phyloP scores from a whole-genome alignment of 2,113 vertebrate genomes.

The Phyllostomus discolor region DNA sequence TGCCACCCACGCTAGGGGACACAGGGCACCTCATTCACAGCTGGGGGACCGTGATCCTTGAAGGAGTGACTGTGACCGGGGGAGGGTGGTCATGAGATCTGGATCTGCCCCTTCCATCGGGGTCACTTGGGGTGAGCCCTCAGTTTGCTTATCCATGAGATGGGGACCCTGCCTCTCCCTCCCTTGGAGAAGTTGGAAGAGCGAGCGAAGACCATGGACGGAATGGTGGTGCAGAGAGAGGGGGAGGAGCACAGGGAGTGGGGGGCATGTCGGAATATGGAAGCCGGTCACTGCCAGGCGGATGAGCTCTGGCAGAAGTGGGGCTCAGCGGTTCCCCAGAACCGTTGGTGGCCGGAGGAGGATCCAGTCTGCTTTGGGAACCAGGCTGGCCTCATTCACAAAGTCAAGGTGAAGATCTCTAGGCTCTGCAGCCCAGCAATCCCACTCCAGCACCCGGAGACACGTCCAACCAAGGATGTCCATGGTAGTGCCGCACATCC shows the following conservation, averaged over 20 bases:
- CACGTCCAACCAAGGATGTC: neutral
- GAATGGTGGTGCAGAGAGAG: neutral
- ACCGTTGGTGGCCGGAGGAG: too few relatives aligned
- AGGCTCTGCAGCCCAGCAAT: neutral
- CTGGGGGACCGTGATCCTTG: neutral
- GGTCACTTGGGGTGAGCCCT: neutral
- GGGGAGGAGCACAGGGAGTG: fast-evolving
- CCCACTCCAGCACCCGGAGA: too few relatives aligned
- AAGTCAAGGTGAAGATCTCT: neutral
- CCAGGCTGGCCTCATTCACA: neutral
- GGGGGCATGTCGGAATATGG: too few relatives aligned
- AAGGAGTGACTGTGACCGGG: neutral
- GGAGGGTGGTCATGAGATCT: neutral
- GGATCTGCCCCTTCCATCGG: too few relatives aligned
- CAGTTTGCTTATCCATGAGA: neutral
- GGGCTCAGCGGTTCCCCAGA: fast-evolving
- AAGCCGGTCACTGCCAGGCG: neutral
- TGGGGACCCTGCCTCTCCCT: neutral
- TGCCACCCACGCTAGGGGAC: fast-evolving
- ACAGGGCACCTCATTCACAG: fast-evolving
- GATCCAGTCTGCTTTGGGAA: neutral
- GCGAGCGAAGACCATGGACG: neutral
- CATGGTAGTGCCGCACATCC: fast-evolving
- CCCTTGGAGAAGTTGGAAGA: neutral
- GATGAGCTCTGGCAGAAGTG: fast-evolving